Evolutionary conservation across 2,888 invertebrate genomes (phyloP).

Genomic region (Apodemia duryi): DNA sequence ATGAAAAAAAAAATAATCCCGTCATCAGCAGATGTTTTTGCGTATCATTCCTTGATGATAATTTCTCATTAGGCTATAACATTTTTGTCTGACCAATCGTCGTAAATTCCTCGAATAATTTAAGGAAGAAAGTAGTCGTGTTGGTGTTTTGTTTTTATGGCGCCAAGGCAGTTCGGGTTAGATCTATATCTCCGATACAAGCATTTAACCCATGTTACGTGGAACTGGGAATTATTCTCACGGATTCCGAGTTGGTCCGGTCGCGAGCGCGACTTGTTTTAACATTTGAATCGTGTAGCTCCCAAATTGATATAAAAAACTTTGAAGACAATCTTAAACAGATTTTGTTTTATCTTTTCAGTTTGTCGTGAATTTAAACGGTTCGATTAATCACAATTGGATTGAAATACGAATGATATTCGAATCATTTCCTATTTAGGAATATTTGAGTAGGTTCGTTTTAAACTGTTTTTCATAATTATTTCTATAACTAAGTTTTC

Average conservation of each 20-base stretch:
- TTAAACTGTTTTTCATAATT: background rate
- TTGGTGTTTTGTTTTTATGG: conserved; percentile 78
- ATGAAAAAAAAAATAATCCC: conserved; percentile 45
- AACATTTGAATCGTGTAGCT: conserved; percentile 15
- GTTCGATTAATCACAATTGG: conserved; percentile 8
- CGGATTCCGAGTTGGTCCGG: conserved; percentile 42
- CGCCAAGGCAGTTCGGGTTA: conserved; percentile 74
- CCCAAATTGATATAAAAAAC: conserved; percentile 15
- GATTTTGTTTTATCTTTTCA: conserved; percentile 10
- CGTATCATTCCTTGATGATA: conserved; percentile 68
- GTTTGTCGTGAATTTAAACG: conserved; percentile 7
- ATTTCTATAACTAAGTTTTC: background rate
- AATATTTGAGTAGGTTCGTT: background rate
- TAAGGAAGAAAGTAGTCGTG: conserved; percentile 76
- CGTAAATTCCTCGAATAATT: conserved; percentile 78
- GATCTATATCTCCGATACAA: conserved; percentile 76
- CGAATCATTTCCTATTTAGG: background rate
- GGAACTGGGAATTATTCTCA: conserved; percentile 71
- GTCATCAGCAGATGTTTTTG: conserved; percentile 58
- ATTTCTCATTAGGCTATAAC: conserved; percentile 79
- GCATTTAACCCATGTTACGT: conserved; percentile 77
- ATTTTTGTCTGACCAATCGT: conserved; percentile 73
- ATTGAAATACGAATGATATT: background rate
- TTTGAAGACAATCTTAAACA: conserved; percentile 9
- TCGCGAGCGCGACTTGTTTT: conserved; percentile 10